A percentile compares a stretch with the other conserved stretches of the same genome.
Evolutionary conservation across 2,113 vertebrate genomes (phyloP).

Genomic region (Aspidoscelis tigris): DNA sequence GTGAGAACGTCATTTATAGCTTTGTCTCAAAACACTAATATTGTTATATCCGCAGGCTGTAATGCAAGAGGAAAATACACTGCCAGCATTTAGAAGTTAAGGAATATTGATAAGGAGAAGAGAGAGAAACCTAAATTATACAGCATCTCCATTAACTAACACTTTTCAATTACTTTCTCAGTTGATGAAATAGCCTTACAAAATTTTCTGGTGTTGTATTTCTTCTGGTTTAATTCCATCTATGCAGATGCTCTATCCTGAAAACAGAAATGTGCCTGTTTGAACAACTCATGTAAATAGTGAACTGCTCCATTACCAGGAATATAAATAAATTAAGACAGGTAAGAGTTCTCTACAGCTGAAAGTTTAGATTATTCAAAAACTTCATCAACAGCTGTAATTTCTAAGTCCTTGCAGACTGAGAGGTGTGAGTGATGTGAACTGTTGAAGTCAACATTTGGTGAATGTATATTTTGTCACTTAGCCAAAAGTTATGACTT

Average conservation of each 20-base stretch:
- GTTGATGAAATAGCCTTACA: constrained; percentile 15
- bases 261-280: constrained; percentile 74
- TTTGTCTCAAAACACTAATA: too few relatives aligned
- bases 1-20: too few relatives aligned
- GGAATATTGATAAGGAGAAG: background rate
- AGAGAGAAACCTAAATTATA: constrained; percentile 13
- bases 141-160: background rate
- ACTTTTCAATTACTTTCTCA: background rate
- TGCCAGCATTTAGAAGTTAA: background rate
- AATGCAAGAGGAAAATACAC: background rate
- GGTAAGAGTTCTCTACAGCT: constrained; percentile 72
- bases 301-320: constrained; percentile 69
- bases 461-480: constrained; percentile 73
- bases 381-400: constrained; percentile 72
- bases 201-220: background rate
- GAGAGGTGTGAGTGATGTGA: constrained; percentile 69
- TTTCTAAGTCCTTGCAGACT: constrained; percentile 72
- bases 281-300: constrained; percentile 74
- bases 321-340: constrained; percentile 74
- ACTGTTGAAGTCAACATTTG: constrained; percentile 58
- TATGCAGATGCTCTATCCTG: constrained; percentile 59
- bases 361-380: constrained; percentile 77
- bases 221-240: constrained; percentile 32
- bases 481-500: constrained; percentile 67
- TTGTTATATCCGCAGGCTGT: background rate